These are phyloP conservation scores for Microcebus tavaratra DNA, from an alignment of 2,113 vertebrate species.

Conservation along the genomic window DNA sequence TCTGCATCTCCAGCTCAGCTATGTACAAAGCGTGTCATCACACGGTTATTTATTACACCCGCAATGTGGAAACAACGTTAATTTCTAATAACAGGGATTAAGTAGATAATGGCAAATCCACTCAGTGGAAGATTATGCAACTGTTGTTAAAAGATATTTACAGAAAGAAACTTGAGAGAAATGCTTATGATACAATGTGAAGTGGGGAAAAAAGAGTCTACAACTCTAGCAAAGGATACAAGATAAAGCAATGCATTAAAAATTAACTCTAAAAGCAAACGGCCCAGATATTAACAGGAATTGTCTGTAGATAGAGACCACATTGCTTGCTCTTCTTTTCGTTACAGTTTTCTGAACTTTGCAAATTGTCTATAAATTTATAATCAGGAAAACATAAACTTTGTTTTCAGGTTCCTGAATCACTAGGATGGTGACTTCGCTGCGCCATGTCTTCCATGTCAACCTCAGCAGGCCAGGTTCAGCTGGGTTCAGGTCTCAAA, in stretches of 20 bases:
- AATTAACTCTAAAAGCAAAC: not conserved
- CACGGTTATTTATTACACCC: not conserved
- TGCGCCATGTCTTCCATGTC: rapidly evolving
- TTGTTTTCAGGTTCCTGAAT: not conserved
- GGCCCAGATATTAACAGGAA: not conserved
- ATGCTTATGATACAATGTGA: not conserved
- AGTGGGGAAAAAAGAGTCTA: not conserved
- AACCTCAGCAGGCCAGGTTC: not conserved
- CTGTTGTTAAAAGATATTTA: not conserved
- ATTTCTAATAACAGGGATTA: not conserved
- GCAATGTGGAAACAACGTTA: not conserved
- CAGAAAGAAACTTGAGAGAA: not conserved
- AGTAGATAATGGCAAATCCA: not conserved
- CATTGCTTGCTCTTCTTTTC: not conserved
- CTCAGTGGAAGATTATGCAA: not conserved
- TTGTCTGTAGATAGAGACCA: not conserved
- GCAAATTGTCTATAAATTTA: not conserved
- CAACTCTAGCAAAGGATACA: not conserved
- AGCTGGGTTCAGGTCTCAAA: not conserved
- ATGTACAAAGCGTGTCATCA: not conserved
- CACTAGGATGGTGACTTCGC: not conserved
- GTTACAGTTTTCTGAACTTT: not conserved
- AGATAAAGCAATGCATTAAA: not conserved
- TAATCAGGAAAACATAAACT: not conserved
- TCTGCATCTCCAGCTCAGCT: rapidly evolving